A percentile compares a stretch with the other conserved stretches of the same genome.
phyloP scores from a whole-genome alignment of 2,888 invertebrate species.

The Meliscaeva auricollis region DNA sequence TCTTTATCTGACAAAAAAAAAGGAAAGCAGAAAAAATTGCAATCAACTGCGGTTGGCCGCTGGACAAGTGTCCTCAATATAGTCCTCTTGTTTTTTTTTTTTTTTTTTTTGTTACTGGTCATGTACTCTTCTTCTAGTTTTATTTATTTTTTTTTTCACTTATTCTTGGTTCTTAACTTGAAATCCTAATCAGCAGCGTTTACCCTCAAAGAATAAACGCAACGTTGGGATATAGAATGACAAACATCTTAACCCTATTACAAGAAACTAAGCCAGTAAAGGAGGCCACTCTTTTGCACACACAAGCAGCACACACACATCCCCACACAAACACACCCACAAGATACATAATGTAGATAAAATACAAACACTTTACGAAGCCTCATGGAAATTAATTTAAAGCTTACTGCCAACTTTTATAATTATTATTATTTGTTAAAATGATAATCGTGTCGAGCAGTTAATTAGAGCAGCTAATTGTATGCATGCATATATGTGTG shows the following conservation, averaged over 20 bases:
- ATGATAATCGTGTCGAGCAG: constrained; percentile 73
- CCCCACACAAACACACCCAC: neutral
- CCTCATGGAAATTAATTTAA: constrained; percentile 47
- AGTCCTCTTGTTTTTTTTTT: constrained; percentile 2
- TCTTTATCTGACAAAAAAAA: neutral
- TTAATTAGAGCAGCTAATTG: constrained; percentile 74
- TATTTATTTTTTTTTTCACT: neutral
- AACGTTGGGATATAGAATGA: constrained; percentile 9
- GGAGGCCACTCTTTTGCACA: constrained; percentile 5
- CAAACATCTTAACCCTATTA: constrained; percentile 66
- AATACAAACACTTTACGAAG: constrained; percentile 7
- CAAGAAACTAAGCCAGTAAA: constrained; percentile 7
- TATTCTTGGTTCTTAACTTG: constrained; percentile 18
- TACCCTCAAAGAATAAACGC: constrained; percentile 29
- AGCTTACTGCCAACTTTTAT: constrained; percentile 48
- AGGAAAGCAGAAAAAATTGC: constrained; percentile 42
- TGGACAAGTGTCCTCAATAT: constrained; percentile 67
- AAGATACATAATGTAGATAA: neutral
- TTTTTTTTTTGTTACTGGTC: neutral
- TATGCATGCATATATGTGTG: constrained; percentile 34
- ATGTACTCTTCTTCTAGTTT: neutral
- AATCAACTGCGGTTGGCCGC: constrained; percentile 68
- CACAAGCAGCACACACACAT: neutral
- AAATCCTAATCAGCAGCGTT: constrained; percentile 52
- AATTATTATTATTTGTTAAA: constrained; percentile 72